Percentiles rank a stretch among this genome's conserved stretches.
phyloP scores from a whole-genome alignment of 2,797 vertebrate species.

The Ctenosaura bakeri region DNA sequence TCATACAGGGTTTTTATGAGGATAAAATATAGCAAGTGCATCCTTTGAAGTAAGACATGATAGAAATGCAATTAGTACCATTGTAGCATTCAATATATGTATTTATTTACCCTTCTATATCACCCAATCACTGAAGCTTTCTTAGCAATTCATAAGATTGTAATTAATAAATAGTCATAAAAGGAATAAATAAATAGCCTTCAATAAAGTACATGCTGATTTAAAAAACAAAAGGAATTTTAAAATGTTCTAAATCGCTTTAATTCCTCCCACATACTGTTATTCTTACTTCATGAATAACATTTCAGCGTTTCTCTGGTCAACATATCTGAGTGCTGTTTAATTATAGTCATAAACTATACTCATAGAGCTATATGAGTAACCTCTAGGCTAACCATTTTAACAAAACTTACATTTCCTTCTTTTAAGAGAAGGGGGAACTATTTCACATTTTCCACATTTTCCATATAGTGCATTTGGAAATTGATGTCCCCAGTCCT shows the following conservation, averaged over 20 bases:
- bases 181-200: not conserved
- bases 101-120: no score
- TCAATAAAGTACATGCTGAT: slow-evolving; percentile 35
- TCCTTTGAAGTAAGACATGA: not conserved
- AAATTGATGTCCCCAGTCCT: not conserved
- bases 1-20: not conserved
- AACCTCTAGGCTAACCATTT: not conserved
- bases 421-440: slow-evolving; percentile 36
- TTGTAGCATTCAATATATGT: slow-evolving; percentile 20
- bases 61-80: not conserved
- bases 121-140: no score
- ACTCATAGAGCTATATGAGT: not conserved
- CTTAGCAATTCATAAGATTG: no score
- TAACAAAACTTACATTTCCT: slow-evolving; percentile 5
- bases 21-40: not conserved
- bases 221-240: slow-evolving; percentile 20
- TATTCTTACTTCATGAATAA: slow-evolving; percentile 14
- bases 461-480: no score
- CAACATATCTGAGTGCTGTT: slow-evolving; percentile 61
- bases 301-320: slow-evolving; percentile 69
- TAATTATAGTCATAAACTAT: not conserved
- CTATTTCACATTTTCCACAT: not conserved
- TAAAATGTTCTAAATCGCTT: slow-evolving; percentile 4
- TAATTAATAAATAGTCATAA: no score
- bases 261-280: not conserved